Conservation (phyloP, 2,888 invertebrate genomes). For the Ommatoiulus sabulosus region DNA sequence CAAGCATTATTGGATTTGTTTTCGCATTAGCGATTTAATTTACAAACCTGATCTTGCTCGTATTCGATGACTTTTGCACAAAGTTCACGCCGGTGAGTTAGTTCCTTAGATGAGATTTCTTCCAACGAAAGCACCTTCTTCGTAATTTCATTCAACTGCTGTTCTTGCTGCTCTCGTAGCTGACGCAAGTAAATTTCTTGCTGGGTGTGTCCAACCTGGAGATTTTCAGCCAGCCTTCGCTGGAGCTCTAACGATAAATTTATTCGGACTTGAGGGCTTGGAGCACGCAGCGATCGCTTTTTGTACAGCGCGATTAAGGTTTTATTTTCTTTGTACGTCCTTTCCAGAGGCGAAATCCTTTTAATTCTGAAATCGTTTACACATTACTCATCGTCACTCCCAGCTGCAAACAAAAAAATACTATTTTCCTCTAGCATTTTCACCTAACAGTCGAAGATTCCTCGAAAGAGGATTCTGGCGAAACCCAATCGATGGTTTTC, state of each 20-base stretch:
- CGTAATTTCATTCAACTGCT: conserved; percentile 56
- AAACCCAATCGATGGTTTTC: conserved; percentile 52
- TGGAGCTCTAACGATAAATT: conserved; percentile 58
- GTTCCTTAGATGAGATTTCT: conserved; percentile 32
- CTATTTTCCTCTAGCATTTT: not conserved
- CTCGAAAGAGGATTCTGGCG: not conserved
- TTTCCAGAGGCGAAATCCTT: conserved; percentile 58
- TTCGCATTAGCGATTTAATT: not conserved
- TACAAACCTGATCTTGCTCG: conserved; percentile 55
- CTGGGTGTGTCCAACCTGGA: conserved; percentile 56
- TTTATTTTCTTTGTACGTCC: conserved; percentile 58
- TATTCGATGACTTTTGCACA: conserved; percentile 56
- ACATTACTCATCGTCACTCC: not conserved
- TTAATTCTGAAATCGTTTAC: not conserved
- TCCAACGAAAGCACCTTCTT: conserved; percentile 48
- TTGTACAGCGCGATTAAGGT: conserved; percentile 56
- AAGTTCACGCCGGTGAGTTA: conserved; percentile 3
- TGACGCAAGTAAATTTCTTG: conserved; percentile 50
- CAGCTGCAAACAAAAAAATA: not conserved
- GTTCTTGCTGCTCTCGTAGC: conserved; percentile 55
- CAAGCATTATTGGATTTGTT: not conserved
- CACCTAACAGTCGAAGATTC: not conserved
- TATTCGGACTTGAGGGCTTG: conserved; percentile 35
- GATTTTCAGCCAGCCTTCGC: conserved; percentile 59
- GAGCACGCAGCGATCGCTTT: conserved; percentile 55